These are phyloP conservation scores for Thecocarcelia acutangulata DNA, from an alignment of 2,888 invertebrate genomes.

Conservation along the genomic window DNA sequence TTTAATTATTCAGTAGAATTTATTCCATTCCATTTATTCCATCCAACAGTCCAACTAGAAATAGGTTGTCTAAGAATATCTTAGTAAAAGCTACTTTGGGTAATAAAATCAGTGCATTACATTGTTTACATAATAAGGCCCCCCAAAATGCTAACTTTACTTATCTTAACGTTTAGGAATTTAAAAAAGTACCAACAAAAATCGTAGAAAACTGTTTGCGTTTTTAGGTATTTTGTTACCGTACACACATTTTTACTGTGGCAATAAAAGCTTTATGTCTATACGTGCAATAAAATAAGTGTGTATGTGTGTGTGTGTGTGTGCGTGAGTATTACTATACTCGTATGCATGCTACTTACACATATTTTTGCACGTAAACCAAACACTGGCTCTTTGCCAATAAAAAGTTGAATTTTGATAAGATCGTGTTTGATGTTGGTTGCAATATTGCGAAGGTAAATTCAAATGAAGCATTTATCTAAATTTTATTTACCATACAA, in stretches of 20 bases:
- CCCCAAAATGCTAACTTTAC: too few species aligned
- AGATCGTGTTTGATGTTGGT: constrained; percentile 23
- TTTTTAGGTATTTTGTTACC: not conserved
- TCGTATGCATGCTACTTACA: not conserved
- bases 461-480: not conserved
- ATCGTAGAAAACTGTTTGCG: not conserved
- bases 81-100: too few species aligned
- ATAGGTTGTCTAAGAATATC: too few species aligned
- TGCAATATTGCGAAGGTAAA: not conserved
- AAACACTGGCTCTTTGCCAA: constrained; percentile 57
- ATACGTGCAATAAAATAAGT: not conserved
- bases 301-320: not conserved
- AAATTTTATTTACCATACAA: not conserved
- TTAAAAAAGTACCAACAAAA: constrained; percentile 10
- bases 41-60: too few species aligned
- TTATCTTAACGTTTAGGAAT: not conserved
- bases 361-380: constrained; percentile 21
- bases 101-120: too few species aligned
- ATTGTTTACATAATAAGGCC: too few species aligned
- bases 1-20: too few species aligned
- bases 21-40: too few species aligned
- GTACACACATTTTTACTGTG: not conserved
- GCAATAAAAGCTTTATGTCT: not conserved
- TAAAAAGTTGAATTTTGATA: constrained; percentile 41
- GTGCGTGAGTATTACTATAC: not conserved